phyloP scores from a whole-genome alignment of 2,113 vertebrate species.

The Agapornis roseicollis region DNA sequence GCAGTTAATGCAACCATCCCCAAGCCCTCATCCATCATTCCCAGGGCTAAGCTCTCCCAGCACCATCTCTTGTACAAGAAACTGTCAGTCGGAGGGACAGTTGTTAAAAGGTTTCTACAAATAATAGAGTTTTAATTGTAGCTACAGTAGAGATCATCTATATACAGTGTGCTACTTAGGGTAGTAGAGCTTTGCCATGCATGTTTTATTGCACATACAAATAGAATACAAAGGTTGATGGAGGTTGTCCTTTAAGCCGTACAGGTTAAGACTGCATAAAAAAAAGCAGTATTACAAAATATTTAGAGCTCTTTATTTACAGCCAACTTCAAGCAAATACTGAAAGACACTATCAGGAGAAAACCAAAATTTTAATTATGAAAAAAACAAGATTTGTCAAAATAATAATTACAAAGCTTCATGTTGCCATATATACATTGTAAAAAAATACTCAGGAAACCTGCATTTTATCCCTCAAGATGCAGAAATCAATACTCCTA shows the following conservation, averaged over 20 bases:
- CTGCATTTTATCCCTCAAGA: slow-evolving; percentile 69
- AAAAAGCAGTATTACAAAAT: slow-evolving; percentile 77
- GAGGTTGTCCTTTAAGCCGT: slow-evolving; percentile 39
- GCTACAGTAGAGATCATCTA: slow-evolving; percentile 61
- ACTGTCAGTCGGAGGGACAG: background rate
- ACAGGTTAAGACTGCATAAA: slow-evolving; percentile 64
- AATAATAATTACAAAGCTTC: slow-evolving; percentile 78
- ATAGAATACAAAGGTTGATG: slow-evolving; percentile 72
- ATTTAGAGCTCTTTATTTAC: slow-evolving; percentile 73
- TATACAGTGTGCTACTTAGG: slow-evolving; percentile 77
- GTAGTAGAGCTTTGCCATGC: slow-evolving; percentile 52
- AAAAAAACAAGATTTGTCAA: slow-evolving; percentile 74
- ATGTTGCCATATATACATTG: slow-evolving; percentile 74
- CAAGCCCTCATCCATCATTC: background rate
- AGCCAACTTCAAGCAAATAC: slow-evolving; percentile 72
- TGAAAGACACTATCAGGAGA: slow-evolving; percentile 68
- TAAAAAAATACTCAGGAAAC: slow-evolving; percentile 77
- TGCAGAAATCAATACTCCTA: slow-evolving; percentile 73
- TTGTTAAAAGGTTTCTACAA: slow-evolving; percentile 59
- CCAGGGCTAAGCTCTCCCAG: background rate
- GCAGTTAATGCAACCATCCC: background rate
- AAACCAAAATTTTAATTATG: slow-evolving; percentile 73
- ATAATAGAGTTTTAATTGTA: slow-evolving; percentile 78
- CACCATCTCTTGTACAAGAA: background rate
- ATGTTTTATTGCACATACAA: slow-evolving; percentile 76